phyloP scores from a whole-genome alignment of 2,888 invertebrate species.

The Drosophila falleni region DNA sequence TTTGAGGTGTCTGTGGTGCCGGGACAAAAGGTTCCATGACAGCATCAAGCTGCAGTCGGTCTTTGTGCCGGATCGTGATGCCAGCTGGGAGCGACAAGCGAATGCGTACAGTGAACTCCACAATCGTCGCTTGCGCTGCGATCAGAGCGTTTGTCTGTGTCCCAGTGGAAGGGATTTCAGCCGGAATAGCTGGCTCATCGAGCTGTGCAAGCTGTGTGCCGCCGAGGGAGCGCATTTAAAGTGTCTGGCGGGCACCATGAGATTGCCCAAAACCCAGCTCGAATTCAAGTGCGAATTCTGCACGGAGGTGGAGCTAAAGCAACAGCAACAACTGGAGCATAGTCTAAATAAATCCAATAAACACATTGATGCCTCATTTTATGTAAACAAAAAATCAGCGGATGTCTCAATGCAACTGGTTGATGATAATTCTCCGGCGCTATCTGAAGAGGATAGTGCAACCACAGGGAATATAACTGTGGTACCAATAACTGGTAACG shows the following conservation, averaged over 20 bases:
- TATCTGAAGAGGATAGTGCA: constrained; percentile 28
- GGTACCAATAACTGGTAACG: constrained; percentile 4
- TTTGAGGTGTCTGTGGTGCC: constrained; percentile 82
- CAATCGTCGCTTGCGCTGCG: constrained; percentile 88
- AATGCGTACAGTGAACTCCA: constrained; percentile 91
- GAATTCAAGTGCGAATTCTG: constrained; percentile 69
- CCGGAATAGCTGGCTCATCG: constrained; percentile 54
- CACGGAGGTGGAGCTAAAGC: constrained; percentile 35
- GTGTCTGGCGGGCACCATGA: constrained; percentile 46
- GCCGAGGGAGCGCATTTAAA: constrained; percentile 68
- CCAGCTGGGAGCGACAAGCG: constrained; percentile 91
- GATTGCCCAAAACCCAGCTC: neutral
- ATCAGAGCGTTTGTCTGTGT: constrained; percentile 88
- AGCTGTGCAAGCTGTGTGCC: constrained; percentile 72
- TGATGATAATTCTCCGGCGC: constrained; percentile 9
- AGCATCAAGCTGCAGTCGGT: constrained; percentile 74
- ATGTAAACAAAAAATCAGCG: constrained; percentile 23
- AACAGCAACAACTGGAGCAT: neutral
- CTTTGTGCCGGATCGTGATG: constrained; percentile 88
- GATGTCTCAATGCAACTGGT: neutral
- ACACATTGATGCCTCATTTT: constrained; percentile 33
- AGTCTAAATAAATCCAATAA: neutral
- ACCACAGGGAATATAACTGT: constrained; percentile 30
- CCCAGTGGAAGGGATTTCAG: constrained; percentile 87
- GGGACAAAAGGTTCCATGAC: constrained; percentile 71